Percentiles rank a stretch among this genome's conserved stretches.
Conservation (phyloP, 2,113 vertebrate genomes). For the Mus spicilegus region DNA sequence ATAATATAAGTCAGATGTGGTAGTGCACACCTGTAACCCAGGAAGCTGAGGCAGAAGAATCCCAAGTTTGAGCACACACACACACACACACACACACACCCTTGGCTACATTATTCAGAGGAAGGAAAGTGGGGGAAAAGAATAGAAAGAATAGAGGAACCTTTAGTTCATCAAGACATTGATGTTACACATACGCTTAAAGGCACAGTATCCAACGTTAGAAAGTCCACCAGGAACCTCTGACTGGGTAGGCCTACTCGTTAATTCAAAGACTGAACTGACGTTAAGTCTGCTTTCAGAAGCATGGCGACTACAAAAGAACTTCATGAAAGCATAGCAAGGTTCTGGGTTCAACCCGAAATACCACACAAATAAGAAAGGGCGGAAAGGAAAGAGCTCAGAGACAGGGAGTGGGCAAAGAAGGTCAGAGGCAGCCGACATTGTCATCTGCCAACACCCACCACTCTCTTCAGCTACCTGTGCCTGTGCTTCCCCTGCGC, state of each 20-base stretch:
- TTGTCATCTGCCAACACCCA: background rate
- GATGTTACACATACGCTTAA: background rate
- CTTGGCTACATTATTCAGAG: background rate
- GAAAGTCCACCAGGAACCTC: background rate
- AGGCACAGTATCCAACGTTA: background rate
- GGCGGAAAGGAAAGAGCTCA: background rate
- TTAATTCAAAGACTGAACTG: background rate
- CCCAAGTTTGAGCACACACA: background rate
- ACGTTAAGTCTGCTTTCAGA: slow-evolving; percentile 1
- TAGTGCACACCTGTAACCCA: background rate
- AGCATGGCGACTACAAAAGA: background rate
- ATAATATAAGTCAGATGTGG: background rate
- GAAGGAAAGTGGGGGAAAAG: background rate
- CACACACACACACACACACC: too few relatives aligned
- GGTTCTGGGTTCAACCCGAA: background rate
- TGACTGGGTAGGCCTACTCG: background rate
- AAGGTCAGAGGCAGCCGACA: slow-evolving; percentile 37
- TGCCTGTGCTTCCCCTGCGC: background rate
- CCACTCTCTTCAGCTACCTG: background rate
- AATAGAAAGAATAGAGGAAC: background rate
- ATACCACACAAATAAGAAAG: background rate
- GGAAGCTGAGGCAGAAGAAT: background rate
- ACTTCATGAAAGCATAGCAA: background rate
- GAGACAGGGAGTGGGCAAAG: background rate
- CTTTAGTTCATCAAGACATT: background rate